phyloP scores from a whole-genome alignment of 1,140 invertebrate species.

The Chionoecetes opilio region DNA sequence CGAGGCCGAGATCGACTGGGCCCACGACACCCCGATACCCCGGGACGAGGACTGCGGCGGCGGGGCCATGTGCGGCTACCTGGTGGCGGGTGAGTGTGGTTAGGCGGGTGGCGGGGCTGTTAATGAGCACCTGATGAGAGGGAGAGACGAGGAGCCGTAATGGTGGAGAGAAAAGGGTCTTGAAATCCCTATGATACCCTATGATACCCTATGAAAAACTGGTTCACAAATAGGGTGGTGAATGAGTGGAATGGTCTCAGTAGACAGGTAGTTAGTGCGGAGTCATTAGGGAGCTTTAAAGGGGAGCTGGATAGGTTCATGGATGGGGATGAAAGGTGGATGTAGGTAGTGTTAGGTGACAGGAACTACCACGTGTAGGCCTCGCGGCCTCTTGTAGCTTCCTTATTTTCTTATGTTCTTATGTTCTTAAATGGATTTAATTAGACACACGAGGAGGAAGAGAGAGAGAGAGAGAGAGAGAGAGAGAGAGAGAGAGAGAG shows the following conservation, averaged over 20 bases:
- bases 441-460: not conserved
- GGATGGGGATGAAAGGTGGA: no score
- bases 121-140: not conserved
- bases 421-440: not conserved
- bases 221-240: no score
- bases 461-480: not conserved
- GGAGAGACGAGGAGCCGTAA: not conserved
- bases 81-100: constrained; percentile 62
- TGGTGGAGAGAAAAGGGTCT: not conserved
- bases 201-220: no score
- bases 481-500: constrained; percentile 45
- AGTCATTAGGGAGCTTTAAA: no score
- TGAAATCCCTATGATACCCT: no score
- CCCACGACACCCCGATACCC: constrained; percentile 42
- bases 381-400: no score
- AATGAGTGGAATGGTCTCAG: no score
- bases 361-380: no score
- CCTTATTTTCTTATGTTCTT: no score
- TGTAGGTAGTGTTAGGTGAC: no score
- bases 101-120: not conserved
- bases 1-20: constrained; percentile 29
- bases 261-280: no score
- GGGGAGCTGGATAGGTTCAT: no score
- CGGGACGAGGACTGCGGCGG: constrained; percentile 43
- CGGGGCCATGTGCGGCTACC: constrained; percentile 43